Evolutionary conservation across 2,888 invertebrate genomes (phyloP).

Genomic region (Nephrotoma guestfalica): DNA sequence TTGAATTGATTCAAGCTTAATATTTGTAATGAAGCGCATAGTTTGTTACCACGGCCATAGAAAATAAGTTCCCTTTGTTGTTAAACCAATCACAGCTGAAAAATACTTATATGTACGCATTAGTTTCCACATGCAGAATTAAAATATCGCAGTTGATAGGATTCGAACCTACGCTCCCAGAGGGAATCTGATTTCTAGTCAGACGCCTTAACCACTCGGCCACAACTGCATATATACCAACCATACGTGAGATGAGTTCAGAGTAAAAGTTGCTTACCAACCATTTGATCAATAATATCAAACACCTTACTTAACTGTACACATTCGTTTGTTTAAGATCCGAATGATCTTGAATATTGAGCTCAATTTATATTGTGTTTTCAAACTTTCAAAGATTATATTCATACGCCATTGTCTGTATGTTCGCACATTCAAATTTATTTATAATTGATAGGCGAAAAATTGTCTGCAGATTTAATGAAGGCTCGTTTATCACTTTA

Average conservation of each 20-base stretch:
- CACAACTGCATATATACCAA: conserved; percentile 25
- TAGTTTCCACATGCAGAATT: background rate
- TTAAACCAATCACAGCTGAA: too few relatives aligned
- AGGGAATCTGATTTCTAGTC: conserved; percentile 36
- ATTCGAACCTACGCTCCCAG: conserved; percentile 36
- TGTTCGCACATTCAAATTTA: background rate
- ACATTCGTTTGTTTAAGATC: background rate
- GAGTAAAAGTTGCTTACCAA: too few relatives aligned
- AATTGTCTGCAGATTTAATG: background rate
- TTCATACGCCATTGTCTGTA: background rate
- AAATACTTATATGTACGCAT: too few relatives aligned
- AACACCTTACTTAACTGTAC: too few relatives aligned
- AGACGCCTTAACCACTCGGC: conserved; percentile 36
- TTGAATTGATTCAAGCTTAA: too few relatives aligned
- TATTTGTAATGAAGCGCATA: too few relatives aligned
- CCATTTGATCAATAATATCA: too few relatives aligned
- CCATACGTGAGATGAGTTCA: too few relatives aligned
- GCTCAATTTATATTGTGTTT: too few relatives aligned
- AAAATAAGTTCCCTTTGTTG: too few relatives aligned
- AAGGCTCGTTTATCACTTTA: background rate
- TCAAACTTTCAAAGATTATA: too few relatives aligned
- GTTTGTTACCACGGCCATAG: too few relatives aligned
- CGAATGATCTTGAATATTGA: background rate
- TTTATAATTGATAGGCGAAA: background rate
- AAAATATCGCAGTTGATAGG: conserved; percentile 30